phyloP scores from a whole-genome alignment of 2,113 vertebrate genomes.

The Cisticola juncidis region DNA sequence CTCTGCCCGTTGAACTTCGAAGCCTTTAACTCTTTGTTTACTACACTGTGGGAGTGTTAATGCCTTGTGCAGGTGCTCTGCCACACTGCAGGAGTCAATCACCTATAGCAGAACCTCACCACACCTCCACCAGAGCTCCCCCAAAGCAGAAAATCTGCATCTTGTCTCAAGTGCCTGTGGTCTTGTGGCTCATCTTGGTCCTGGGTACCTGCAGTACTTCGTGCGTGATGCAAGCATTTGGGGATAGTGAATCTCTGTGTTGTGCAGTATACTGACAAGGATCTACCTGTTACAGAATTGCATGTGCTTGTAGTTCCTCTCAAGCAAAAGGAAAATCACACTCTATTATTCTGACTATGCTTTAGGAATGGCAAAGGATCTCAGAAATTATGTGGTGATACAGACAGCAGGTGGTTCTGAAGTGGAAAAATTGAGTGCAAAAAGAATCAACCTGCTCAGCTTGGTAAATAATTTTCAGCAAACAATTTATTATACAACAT shows the following conservation, averaged over 20 bases:
- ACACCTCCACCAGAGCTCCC: neutral
- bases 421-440: neutral
- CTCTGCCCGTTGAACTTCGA: neutral
- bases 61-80: neutral
- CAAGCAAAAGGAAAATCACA: neutral
- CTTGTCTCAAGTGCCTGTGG: neutral
- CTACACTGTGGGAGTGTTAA: neutral
- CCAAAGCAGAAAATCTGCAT: neutral
- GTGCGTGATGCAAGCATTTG: rapidly evolving
- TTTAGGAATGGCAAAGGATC: neutral
- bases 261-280: neutral
- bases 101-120: neutral
- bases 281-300: neutral
- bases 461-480: neutral
- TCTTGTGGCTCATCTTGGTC: neutral
- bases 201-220: neutral
- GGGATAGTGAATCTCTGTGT: rapidly evolving
- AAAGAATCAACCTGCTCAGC: neutral
- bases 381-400: neutral
- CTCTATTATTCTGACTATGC: neutral
- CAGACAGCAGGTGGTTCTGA: neutral
- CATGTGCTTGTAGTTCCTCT: neutral
- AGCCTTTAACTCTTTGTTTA: neutral
- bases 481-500: neutral
- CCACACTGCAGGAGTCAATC: neutral